Evolutionary conservation across 2,888 invertebrate genomes (phyloP).

Genomic region (Orchesellides sinensis): DNA sequence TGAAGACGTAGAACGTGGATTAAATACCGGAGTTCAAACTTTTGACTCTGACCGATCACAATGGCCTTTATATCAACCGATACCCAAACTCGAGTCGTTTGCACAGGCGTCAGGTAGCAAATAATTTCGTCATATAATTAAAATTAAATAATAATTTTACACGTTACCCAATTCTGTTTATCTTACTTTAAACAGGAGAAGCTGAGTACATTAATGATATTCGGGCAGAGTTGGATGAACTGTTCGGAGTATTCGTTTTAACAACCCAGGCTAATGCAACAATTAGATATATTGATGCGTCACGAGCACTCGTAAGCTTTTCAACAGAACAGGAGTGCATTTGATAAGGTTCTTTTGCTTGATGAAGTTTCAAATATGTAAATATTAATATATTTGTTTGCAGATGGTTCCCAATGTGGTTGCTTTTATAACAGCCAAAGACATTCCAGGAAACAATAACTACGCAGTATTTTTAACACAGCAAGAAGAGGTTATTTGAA

Average conservation of each 20-base stretch:
- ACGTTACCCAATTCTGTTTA: neutral
- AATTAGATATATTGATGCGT: conserved; percentile 76
- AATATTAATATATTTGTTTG: too few species aligned
- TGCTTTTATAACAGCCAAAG: conserved; percentile 82
- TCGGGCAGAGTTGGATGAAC: conserved; percentile 74
- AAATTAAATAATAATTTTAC: neutral
- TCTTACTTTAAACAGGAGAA: conserved; percentile 82
- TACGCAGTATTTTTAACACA: conserved; percentile 76
- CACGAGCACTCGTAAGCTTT: conserved; percentile 76
- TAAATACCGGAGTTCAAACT: conserved; percentile 81
- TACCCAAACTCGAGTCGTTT: conserved; percentile 84
- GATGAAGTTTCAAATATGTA: neutral
- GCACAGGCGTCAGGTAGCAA: conserved; percentile 81
- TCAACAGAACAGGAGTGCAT: too few species aligned
- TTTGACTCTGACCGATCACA: conserved; percentile 84
- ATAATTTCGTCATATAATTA: neutral
- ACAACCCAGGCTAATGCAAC: conserved; percentile 76
- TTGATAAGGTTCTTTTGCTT: neutral
- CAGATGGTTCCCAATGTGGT: conserved; percentile 83
- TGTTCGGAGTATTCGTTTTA: conserved; percentile 76
- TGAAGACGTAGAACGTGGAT: conserved; percentile 11
- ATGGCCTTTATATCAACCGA: conserved; percentile 86
- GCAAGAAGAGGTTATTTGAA: conserved; percentile 47
- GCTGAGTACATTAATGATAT: conserved; percentile 83
- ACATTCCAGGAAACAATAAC: conserved; percentile 84